Conservation (phyloP, 2,888 invertebrate species). For the Himalopsyche anomala region DNA sequence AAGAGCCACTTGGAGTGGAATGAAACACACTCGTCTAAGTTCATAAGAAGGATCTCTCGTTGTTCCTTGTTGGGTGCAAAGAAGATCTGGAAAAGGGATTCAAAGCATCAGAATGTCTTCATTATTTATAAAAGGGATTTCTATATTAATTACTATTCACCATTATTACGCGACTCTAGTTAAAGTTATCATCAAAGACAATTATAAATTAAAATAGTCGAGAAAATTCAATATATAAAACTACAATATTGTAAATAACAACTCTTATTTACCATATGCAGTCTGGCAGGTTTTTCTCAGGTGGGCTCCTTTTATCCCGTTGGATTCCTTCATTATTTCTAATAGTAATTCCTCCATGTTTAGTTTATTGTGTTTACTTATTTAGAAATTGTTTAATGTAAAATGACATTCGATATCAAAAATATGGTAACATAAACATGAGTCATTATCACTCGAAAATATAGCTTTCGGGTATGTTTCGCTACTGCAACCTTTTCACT, state of each 20-base stretch:
- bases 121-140: too few species aligned
- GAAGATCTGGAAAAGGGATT: slow-evolving; percentile 79
- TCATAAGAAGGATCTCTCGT: slow-evolving; percentile 89
- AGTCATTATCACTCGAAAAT: background rate
- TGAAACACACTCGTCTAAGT: slow-evolving; percentile 88
- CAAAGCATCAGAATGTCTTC: too few species aligned
- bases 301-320: slow-evolving; percentile 84
- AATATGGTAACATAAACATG: slow-evolving; percentile 38
- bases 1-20: slow-evolving; percentile 90
- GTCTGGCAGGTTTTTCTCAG: slow-evolving; percentile 91
- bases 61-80: slow-evolving; percentile 87
- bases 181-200: too few species aligned
- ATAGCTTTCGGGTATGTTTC: background rate
- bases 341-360: slow-evolving; percentile 91
- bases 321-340: slow-evolving; percentile 90
- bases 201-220: too few species aligned
- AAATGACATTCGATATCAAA: slow-evolving; percentile 36
- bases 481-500: background rate
- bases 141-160: too few species aligned
- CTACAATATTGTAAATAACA: background rate
- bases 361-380: slow-evolving; percentile 33
- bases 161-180: too few species aligned
- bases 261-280: slow-evolving; percentile 83
- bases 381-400: slow-evolving; percentile 45
- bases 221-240: background rate